These are phyloP conservation scores for Entomobrya proxima DNA, from an alignment of 2,888 invertebrate species.

Conservation along the genomic window DNA sequence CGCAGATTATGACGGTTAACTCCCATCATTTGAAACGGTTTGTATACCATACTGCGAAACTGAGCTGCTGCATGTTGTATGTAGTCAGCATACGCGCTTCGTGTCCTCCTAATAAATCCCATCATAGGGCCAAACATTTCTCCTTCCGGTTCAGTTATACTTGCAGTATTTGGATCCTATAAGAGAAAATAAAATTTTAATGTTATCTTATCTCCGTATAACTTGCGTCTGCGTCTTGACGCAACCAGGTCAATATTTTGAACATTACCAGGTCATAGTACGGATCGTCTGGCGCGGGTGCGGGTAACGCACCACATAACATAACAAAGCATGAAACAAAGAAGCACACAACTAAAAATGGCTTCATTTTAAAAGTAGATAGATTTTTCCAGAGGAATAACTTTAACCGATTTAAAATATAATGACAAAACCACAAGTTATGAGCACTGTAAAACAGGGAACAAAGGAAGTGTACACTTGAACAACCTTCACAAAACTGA, in stretches of 20 bases:
- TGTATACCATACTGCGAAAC: slow-evolving; percentile 62
- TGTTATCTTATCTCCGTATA: not conserved
- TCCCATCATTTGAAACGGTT: slow-evolving; percentile 62
- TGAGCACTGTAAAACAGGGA: not conserved
- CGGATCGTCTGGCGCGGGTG: slow-evolving; percentile 47
- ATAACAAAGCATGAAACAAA: slow-evolving; percentile 12
- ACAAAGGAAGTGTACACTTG: slow-evolving; percentile 45
- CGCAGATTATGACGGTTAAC: slow-evolving; percentile 52
- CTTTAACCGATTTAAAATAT: too few species aligned
- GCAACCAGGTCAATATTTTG: not conserved
- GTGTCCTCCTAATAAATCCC: slow-evolving; percentile 54
- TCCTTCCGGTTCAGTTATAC: slow-evolving; percentile 56
- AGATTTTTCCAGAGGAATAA: not conserved
- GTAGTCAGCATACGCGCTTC: slow-evolving; percentile 61
- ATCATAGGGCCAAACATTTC: slow-evolving; percentile 55
- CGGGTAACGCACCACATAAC: slow-evolving; percentile 32
- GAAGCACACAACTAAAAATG: not conserved
- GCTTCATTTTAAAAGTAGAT: slow-evolving; percentile 33
- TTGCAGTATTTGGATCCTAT: slow-evolving; percentile 52
- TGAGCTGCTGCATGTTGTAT: slow-evolving; percentile 50
- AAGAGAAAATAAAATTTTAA: not conserved
- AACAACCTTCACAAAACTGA: slow-evolving; percentile 54
- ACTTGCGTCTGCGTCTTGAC: not conserved
- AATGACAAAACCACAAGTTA: not conserved
- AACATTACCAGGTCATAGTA: slow-evolving; percentile 61